Conservation (phyloP, 2,113 vertebrate species). For the Pithys albifrons region DNA sequence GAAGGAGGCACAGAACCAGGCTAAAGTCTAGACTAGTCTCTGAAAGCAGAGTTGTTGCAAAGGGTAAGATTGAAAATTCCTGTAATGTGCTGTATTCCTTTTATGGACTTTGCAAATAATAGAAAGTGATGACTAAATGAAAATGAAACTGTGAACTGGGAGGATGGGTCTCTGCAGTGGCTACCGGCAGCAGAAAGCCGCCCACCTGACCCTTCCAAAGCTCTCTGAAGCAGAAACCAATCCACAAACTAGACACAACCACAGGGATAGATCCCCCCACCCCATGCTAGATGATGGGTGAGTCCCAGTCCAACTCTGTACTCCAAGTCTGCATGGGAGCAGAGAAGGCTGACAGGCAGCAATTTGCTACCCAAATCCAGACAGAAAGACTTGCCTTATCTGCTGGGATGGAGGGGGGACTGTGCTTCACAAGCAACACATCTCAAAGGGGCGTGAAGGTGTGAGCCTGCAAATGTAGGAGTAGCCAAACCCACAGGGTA, state of each 20-base stretch:
- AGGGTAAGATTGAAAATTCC: neutral
- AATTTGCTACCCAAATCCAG: neutral
- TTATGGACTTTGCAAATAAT: neutral
- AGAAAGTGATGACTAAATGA: conserved; percentile 12
- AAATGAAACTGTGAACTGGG: neutral
- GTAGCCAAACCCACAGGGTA: neutral
- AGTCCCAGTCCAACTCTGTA: neutral
- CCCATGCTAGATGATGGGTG: neutral
- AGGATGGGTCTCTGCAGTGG: neutral
- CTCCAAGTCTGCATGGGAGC: neutral
- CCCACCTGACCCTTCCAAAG: neutral
- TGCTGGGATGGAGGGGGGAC: neutral
- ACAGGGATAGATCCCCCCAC: neutral
- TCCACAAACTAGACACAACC: neutral
- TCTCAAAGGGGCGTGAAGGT: neutral
- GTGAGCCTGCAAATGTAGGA: neutral
- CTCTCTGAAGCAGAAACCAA: neutral
- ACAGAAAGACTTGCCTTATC: neutral
- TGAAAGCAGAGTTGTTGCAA: neutral
- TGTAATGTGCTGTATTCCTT: neutral
- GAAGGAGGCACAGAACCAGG: neutral
- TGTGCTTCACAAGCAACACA: neutral
- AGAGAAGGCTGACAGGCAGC: neutral
- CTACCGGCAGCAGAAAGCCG: neutral
- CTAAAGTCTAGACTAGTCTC: neutral